Base-by-base conservation (phyloP, 2,113 vertebrate species). In the Empidonax traillii region DNA sequence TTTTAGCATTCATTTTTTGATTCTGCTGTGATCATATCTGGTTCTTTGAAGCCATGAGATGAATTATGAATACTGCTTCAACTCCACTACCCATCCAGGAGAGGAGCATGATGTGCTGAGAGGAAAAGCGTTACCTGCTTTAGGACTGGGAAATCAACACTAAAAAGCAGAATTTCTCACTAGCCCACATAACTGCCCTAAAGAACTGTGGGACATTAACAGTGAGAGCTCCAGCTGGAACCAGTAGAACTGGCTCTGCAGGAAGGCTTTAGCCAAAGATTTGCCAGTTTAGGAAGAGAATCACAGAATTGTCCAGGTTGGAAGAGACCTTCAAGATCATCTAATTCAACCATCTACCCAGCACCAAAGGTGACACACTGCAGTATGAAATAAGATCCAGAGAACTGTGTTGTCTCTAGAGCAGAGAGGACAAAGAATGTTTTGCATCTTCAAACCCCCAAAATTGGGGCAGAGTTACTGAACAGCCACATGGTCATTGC, bases 1-100 rank as follows among this genome's bases (percentile, higher is more conserved):
- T 79, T 95, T 80, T 30, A 96, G 96, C 90, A 90, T 71, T 95
- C 80, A 61, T 93, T 96, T 97, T 87, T 96, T 92, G 52, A 93
- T 97, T 96, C 94, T 82, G 87, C 52, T 84, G 63, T 77, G 92
- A 96, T 91, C 68, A 44, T 85, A 90, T 78, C 73, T 91, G 62
- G 63, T 87, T 89, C 86, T 97, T 78, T 76, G 75, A 97, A 98
- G 90, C 63, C 92, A 41, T 79, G 80, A 96, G 95, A 95, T 91
- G 79, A 97, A 59, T 90, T 84, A 61, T 69, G 33, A 46, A 75
- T 63, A 69, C n/a, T 78, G 82, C 63, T 94, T 85, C 92, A 81
- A 85, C 52, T 94, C 85, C 73, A 95, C 63, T 80, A 46, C 87
- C 90, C 62, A 66, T 91, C 62, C 67, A 61, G 66, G 91, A 91